Evolutionary conservation across 2,888 invertebrate genomes (phyloP).

Genomic region (Pterostichus madidus): DNA sequence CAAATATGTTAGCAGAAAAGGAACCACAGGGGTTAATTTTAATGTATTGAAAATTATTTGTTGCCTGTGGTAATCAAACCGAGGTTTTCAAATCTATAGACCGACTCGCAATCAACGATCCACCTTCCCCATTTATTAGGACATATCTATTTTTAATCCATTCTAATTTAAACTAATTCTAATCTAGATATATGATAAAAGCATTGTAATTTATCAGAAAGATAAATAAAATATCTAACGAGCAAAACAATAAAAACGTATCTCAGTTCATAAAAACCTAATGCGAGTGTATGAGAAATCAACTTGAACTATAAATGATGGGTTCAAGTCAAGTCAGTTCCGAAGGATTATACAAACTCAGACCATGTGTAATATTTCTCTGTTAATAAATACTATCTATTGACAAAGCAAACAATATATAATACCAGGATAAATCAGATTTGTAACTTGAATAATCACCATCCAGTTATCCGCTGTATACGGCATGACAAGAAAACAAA

Average conservation of each 20-base stretch:
- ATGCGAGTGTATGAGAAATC: not conserved
- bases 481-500: conserved; percentile 32
- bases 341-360: not conserved
- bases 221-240: not conserved
- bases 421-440: conserved; percentile 47
- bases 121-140: no score
- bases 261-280: not conserved
- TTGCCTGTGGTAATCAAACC: no score
- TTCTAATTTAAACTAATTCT: not conserved
- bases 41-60: no score
- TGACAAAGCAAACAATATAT: conserved; percentile 48
- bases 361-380: conserved; percentile 41
- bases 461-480: conserved; percentile 8
- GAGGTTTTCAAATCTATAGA: no score
- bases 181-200: no score
- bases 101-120: no score
- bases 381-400: conserved; percentile 51
- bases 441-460: conserved; percentile 50
- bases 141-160: no score
- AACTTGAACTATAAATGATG: conserved; percentile 6
- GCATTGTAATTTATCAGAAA: not conserved
- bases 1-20: no score
- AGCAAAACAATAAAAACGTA: not conserved
- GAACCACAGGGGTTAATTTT: no score
- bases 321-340: conserved; percentile 34